These are phyloP conservation scores for Euleptes europaea DNA, from an alignment of 2,113 vertebrate genomes.

Conservation along the genomic window DNA sequence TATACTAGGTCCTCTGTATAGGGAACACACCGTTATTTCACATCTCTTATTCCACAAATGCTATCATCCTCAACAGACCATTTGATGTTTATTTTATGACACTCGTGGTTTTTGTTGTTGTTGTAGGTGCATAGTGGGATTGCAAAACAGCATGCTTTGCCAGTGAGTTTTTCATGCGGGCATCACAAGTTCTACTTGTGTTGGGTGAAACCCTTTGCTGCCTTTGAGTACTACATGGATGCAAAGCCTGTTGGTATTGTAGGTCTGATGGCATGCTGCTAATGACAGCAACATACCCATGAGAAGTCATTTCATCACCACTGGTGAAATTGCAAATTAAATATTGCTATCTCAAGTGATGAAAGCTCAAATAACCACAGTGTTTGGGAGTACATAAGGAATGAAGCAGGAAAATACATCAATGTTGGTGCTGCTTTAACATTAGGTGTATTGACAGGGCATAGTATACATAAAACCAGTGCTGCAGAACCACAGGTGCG, in stretches of 20 bases:
- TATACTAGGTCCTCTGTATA: background rate
- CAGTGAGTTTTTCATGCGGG: background rate
- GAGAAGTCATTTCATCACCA: background rate
- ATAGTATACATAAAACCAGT: background rate
- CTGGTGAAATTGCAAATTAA: background rate
- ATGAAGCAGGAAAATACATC: background rate
- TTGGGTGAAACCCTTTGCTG: background rate
- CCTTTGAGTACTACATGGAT: background rate
- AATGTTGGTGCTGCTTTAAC: background rate
- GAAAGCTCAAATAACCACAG: background rate
- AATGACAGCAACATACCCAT: background rate
- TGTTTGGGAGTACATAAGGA: background rate
- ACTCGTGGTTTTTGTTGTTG: background rate
- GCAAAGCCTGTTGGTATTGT: background rate
- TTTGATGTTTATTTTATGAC: background rate
- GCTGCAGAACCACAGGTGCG: conserved; percentile 21
- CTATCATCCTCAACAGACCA: background rate
- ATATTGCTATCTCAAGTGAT: background rate
- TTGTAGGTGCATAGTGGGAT: background rate
- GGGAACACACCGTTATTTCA: background rate
- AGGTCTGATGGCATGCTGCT: background rate
- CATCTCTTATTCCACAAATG: background rate
- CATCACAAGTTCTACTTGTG: background rate
- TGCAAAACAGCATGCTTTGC: background rate
- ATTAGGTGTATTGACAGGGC: conserved; percentile 5